Percentiles rank a stretch among this genome's conserved stretches.
phyloP scores from a whole-genome alignment of 1,140 invertebrate genomes.

The Drosophila rhopaloa region DNA sequence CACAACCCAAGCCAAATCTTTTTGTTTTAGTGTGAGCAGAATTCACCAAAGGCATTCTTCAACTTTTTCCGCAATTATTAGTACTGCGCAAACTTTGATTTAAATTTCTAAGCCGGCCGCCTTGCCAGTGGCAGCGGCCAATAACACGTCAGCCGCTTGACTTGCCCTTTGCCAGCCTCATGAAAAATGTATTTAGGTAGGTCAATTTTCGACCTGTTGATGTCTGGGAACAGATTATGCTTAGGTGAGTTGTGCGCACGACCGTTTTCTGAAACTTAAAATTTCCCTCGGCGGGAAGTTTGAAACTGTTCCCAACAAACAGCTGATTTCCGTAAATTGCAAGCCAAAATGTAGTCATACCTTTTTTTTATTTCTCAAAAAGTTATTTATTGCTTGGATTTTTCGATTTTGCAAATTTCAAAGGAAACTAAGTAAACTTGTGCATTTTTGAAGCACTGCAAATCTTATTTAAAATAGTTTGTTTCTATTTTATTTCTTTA shows the following conservation, averaged over 20 bases:
- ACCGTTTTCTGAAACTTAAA: slow-evolving; percentile 17
- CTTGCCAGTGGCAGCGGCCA: slow-evolving; percentile 2
- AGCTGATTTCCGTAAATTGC: slow-evolving; percentile 20
- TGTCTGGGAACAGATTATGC: slow-evolving; percentile 35
- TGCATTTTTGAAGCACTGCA: too few relatives aligned
- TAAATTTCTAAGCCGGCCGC: slow-evolving; percentile 20
- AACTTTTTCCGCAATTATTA: slow-evolving; percentile 32
- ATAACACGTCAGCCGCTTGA: slow-evolving; percentile 37
- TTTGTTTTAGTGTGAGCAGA: slow-evolving; percentile 22
- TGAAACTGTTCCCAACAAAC: slow-evolving; percentile 12
- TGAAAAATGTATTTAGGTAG: slow-evolving; percentile 70
- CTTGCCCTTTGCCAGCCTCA: slow-evolving; percentile 34
- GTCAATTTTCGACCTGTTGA: slow-evolving; percentile 64
- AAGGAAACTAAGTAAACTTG: too few relatives aligned
- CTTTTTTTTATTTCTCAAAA: too few relatives aligned
- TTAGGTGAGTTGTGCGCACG: slow-evolving; percentile 20
- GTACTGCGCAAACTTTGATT: slow-evolving; percentile 35
- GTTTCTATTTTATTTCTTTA: too few relatives aligned
- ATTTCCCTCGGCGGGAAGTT: slow-evolving; percentile 16
- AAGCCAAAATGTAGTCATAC: too few relatives aligned
- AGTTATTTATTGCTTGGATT: too few relatives aligned
- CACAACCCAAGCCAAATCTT: neutral
- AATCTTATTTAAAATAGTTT: too few relatives aligned
- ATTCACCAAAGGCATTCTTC: slow-evolving; percentile 20
- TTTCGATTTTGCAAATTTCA: too few relatives aligned